Base-by-base conservation (phyloP, 2,888 invertebrate species). In the Hirudinaria manillensis region DNA sequence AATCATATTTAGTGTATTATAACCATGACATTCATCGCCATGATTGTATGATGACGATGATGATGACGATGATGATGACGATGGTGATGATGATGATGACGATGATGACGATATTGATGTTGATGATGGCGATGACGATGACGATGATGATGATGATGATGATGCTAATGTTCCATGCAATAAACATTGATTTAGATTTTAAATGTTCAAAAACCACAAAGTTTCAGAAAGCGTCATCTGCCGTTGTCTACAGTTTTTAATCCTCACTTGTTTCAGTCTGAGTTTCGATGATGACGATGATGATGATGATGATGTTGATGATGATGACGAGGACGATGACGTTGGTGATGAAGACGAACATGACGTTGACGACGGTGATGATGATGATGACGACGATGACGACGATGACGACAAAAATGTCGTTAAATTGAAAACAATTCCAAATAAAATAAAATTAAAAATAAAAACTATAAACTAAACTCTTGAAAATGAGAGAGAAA, bases 321-420 rank as follows among this genome's bases (percentile, higher is more conserved):
- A 61, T 61, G 61, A 16, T 61, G 61, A 16, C 10, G 61, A 61
- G 16, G 61, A 16, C n/a, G 61, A n/a, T 61, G 61, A n/a, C 13
- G 61, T 21, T 61, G 61, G n/a, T 61, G 24, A 61, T 16, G 61
- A 61, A 1, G 61, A 61, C n/a, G 61, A 6, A 21, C 10, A 70
- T 45, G 70, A 70, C 38, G 70, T 45, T 45, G 51, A 45, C n/a
- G 70, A 70, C 29, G 61, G n/a, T 19, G 56, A 56, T 56, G 56
- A 56, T 56, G 56, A 7, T 56, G 16, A 56, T 56, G 56, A 56
- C 27, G 24, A 61, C 13, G 24, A 61, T 61, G 61, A 61, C n/a
- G 61, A 61, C 29, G 7, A 61, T 61, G 61, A 61, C n/a, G 53
- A 53, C 21, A 21, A 53, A 4, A 10, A 16, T 61, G 21, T 27